Evolutionary conservation across 64 coral and sea anemone species (phyloP).

Genomic region (Montipora capricornis): DNA sequence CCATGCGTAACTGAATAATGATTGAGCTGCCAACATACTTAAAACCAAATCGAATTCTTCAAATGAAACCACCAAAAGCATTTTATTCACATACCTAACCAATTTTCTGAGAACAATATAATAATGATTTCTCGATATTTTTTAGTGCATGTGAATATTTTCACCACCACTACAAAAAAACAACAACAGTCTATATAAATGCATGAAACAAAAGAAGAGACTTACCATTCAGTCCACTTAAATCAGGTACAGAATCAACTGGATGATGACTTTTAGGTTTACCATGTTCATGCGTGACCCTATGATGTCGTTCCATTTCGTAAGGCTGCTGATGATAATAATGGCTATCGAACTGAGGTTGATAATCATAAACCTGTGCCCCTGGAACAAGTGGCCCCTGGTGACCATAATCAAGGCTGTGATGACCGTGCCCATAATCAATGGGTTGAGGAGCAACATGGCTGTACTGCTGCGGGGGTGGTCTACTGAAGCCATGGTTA

Average conservation of each 20-base stretch:
- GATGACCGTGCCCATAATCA: slow-evolving; percentile 88
- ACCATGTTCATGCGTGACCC: slow-evolving; percentile 24
- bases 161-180: background rate
- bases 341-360: slow-evolving; percentile 57
- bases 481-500: slow-evolving; percentile 81
- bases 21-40: too few relatives aligned
- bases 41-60: too few relatives aligned
- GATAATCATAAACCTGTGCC: slow-evolving; percentile 87
- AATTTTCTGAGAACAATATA: too few relatives aligned
- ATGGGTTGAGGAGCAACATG: slow-evolving; percentile 73
- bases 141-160: background rate
- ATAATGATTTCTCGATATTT: too few relatives aligned
- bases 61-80: background rate
- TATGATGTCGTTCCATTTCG: slow-evolving; percentile 61
- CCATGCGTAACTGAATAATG: too few relatives aligned
- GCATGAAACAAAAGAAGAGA: background rate
- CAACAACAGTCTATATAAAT: background rate
- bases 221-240: slow-evolving; percentile 47
- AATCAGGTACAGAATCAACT: slow-evolving; percentile 44
- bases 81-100: too few relatives aligned
- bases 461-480: slow-evolving; percentile 59
- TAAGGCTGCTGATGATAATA: slow-evolving; percentile 74
- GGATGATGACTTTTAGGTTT: slow-evolving; percentile 45
- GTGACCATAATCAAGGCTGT: slow-evolving; percentile 61
- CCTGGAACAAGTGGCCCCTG: slow-evolving; percentile 31